Evolutionary conservation across 1,140 invertebrate species (phyloP), one percentile per base, ranked within the genome.

Genomic region (Bombus consobrinus): DNA sequence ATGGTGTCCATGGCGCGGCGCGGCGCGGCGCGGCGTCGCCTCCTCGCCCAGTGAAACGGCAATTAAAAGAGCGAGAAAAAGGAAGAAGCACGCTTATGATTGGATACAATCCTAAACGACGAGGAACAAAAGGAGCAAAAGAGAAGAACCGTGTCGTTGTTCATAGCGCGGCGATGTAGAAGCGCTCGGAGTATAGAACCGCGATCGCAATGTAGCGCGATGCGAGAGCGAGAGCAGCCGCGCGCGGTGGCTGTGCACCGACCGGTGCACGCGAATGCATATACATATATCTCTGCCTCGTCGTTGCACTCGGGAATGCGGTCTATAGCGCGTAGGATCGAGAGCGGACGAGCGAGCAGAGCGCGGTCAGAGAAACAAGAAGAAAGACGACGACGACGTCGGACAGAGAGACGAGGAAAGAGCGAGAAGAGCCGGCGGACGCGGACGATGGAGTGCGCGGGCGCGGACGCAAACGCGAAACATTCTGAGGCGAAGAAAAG

Each of bases 241-340:
- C 66, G 81, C 34, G 83, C 88, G 81, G 84, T 84, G 89, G 85
- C 85, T 88, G 72, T 88, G 72, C 75, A 73, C 79, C 82, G 89
- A 89, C 84, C 84, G 83, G 76, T 90, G 90, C 87, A 92, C 90
- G 90, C 89, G 90, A 92, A 90, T 89, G 91, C 90, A 90, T 91
- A 91, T 90, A 90, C 88, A 91, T 92, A 90, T 88, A 90, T 90
- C 89, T 91, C 84, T 90, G 87, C 84, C 87, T 91, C 90, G 89
- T 91, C 89, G 90, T 91, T 91, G 88, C 89, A 71, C 89, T 92
- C 81, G 91, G 89, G 91, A 92, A 92, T 92, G 91, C 86, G 89
- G 89, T 90, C 89, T 89, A 88, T 86, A 89, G 86, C 89, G 90
- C 90, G 91, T 92, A 92, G 89, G 91, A 92, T 91, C 83, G 89